Evolutionary conservation across 2,888 invertebrate species (phyloP).

Genomic region (Drosophila aldrichi): DNA sequence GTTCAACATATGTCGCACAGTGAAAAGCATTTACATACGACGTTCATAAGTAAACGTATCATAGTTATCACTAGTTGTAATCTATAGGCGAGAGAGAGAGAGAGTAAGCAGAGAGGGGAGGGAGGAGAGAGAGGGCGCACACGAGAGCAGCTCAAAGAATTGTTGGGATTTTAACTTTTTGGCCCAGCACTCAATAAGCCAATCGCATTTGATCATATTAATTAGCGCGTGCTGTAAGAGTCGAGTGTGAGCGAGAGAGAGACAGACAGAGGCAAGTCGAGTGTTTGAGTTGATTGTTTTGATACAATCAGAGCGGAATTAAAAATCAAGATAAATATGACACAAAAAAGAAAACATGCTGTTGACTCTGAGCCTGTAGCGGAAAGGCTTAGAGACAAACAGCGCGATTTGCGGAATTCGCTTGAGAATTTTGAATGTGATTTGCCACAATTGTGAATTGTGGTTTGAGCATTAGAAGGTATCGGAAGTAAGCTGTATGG

Average conservation of each 20-base stretch:
- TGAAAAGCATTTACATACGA: conserved; percentile 64
- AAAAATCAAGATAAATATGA: conserved; percentile 10
- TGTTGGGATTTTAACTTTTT: conserved; percentile 58
- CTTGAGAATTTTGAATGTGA: not conserved
- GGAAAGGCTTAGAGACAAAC: conserved; percentile 37
- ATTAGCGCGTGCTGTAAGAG: conserved; percentile 46
- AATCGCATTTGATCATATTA: conserved; percentile 61
- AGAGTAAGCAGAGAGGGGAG: not conserved
- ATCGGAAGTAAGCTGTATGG: conserved; percentile 13
- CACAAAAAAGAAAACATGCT: not conserved
- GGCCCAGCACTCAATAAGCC: conserved; percentile 34
- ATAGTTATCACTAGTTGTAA: conserved; percentile 61
- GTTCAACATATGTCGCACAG: conserved; percentile 37
- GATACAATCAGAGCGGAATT: conserved; percentile 6
- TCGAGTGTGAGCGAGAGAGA: conserved; percentile 18
- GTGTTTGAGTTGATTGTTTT: conserved; percentile 22
- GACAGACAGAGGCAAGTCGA: conserved; percentile 6
- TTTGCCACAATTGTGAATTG: not conserved
- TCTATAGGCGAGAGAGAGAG: conserved; percentile 25
- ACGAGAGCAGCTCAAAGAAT: conserved; percentile 20
- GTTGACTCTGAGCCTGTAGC: conserved; percentile 20
- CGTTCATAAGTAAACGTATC: conserved; percentile 68
- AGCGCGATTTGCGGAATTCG: not conserved
- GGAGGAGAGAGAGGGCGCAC: not conserved
- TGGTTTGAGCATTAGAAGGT: not conserved